A percentile compares a stretch with the other conserved stretches of the same genome.
These are phyloP conservation scores for Liparis tanakae DNA, from an alignment of 2,797 vertebrate species.

Conservation along the genomic window DNA sequence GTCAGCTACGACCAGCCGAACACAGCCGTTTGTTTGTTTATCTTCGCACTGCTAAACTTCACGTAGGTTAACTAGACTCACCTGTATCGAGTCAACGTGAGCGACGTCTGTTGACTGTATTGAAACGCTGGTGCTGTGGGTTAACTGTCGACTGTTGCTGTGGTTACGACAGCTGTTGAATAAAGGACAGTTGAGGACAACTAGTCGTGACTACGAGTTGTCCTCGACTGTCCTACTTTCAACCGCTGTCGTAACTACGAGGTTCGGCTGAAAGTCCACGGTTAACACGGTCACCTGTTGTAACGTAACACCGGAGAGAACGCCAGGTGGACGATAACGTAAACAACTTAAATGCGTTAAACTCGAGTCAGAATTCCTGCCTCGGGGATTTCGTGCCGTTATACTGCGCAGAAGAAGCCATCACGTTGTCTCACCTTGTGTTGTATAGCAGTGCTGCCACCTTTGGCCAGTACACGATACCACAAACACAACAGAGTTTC, in stretches of 20 bases:
- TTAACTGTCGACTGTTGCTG: too few species aligned
- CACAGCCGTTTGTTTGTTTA: background rate
- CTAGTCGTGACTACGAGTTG: too few species aligned
- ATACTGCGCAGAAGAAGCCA: background rate
- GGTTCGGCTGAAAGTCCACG: too few species aligned
- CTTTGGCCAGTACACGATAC: background rate
- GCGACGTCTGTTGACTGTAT: background rate
- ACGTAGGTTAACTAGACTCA: background rate
- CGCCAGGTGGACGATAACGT: too few species aligned
- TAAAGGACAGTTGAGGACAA: too few species aligned
- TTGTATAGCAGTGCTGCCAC: slow-evolving; percentile 7
- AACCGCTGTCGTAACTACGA: too few species aligned
- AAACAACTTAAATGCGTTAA: background rate
- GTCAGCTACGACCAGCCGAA: background rate
- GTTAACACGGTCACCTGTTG: too few species aligned
- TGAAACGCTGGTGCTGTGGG: too few species aligned
- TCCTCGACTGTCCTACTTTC: too few species aligned
- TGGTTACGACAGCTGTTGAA: too few species aligned
- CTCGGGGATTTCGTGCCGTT: background rate
- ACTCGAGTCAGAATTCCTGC: too few species aligned
- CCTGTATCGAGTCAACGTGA: background rate
- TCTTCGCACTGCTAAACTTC: background rate
- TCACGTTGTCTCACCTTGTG: background rate
- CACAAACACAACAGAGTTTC: slow-evolving; percentile 1
- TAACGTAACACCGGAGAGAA: too few species aligned